Percentiles rank a stretch among this genome's conserved stretches.
Evolutionary conservation across 2,113 vertebrate species (phyloP).

Genomic region (Catharus bicknelli): DNA sequence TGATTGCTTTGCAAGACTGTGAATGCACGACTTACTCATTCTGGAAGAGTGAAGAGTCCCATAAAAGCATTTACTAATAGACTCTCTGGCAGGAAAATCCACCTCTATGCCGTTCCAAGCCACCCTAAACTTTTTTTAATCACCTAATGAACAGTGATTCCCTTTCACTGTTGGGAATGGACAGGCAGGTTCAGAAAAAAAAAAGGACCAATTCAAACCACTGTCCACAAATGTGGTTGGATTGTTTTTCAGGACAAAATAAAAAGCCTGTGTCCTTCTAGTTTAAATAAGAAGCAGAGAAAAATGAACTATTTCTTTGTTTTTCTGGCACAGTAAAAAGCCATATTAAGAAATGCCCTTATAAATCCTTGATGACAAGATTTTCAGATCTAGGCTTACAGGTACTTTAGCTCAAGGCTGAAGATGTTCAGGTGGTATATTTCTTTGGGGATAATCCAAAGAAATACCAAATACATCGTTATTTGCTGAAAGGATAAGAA

Average conservation of each 20-base stretch:
- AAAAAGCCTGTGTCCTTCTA: neutral
- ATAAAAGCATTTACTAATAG: conserved; percentile 64
- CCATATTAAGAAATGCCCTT: neutral
- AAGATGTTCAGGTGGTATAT: neutral
- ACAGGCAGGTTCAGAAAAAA: neutral
- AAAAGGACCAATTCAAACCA: neutral
- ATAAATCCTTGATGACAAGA: neutral
- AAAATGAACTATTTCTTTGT: neutral
- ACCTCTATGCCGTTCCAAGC: conserved; percentile 31
- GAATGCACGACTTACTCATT: conserved; percentile 1
- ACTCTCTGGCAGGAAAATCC: conserved; percentile 33
- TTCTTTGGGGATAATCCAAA: neutral
- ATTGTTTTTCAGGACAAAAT: neutral
- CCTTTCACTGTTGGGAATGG: neutral
- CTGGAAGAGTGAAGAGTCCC: conserved; percentile 9
- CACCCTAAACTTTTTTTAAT: conserved; percentile 39
- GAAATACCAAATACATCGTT: neutral
- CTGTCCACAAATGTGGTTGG: neutral
- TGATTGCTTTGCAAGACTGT: conserved; percentile 31
- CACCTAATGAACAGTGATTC: conserved; percentile 22
- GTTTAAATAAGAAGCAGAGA: neutral
- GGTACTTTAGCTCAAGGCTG: neutral
- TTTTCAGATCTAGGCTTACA: neutral
- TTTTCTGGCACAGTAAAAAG: neutral
- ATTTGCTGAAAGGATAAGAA: conserved; percentile 26